Evolutionary conservation across 1,140 invertebrate genomes (phyloP).

Genomic region (Popillia japonica): DNA sequence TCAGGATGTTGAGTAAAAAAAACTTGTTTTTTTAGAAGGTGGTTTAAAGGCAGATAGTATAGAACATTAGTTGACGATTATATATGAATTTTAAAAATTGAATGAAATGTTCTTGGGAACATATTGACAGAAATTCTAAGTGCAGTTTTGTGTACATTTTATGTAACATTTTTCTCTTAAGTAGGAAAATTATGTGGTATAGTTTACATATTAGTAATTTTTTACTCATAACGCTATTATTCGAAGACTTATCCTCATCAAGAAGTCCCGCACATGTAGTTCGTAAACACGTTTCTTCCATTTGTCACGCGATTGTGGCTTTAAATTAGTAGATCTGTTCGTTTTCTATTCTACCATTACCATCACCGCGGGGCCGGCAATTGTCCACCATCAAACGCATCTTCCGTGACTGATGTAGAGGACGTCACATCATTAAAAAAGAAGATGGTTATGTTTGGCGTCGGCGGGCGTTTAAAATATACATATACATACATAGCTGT

Average conservation of each 20-base stretch:
- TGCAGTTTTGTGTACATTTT: no score
- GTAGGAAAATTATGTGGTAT: not conserved
- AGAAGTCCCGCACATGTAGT: conserved; percentile 1
- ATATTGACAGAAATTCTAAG: no score
- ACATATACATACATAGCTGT: not conserved
- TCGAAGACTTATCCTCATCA: not conserved
- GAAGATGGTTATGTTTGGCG: not conserved
- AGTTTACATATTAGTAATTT: not conserved
- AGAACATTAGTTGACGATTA: no score
- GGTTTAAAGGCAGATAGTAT: no score
- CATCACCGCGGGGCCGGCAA: not conserved
- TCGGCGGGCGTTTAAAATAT: not conserved
- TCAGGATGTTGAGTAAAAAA: no score
- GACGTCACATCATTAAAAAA: conserved; percentile 23
- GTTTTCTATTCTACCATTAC: not conserved
- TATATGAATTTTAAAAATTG: no score
- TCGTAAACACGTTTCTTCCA: not conserved
- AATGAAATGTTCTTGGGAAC: no score
- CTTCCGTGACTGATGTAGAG: conserved; percentile 18
- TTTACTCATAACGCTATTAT: not conserved
- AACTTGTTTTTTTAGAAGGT: no score
- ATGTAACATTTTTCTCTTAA: no score
- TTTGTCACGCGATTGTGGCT: conserved; percentile 18
- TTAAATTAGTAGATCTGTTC: conserved; percentile 15
- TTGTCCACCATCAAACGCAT: conserved; percentile 18